These are phyloP conservation scores for Galeruca laticollis DNA, from an alignment of 2,888 invertebrate species.

Conservation along the genomic window DNA sequence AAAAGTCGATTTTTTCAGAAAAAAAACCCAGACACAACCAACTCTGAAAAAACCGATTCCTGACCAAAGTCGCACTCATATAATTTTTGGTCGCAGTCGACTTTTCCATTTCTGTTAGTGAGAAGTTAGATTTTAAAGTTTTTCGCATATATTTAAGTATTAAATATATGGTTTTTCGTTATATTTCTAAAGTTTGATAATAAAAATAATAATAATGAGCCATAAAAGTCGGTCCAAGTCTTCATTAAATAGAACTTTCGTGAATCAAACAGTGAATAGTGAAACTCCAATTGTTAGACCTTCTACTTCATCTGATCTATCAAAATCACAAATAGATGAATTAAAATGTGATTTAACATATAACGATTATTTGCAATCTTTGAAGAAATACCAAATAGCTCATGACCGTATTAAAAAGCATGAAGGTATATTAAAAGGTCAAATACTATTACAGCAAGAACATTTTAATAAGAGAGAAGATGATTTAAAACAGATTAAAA, in stretches of 20 bases:
- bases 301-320: background rate
- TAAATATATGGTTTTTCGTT: no score
- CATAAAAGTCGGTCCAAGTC: no score
- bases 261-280: background rate
- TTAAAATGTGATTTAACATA: constrained; percentile 45
- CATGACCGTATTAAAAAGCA: constrained; percentile 28
- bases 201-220: no score
- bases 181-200: no score
- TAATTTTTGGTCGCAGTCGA: no score
- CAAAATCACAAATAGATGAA: constrained; percentile 16
- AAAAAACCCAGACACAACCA: no score
- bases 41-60: no score
- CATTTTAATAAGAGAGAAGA: constrained; percentile 27
- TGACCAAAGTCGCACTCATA: no score
- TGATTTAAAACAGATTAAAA: constrained; percentile 24
- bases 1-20: no score
- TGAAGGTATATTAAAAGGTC: constrained; percentile 37
- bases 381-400: constrained; percentile 41
- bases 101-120: no score
- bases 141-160: no score
- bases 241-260: background rate
- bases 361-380: constrained; percentile 46
- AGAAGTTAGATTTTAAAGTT: no score
- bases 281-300: background rate
- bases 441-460: constrained; percentile 42